Base-by-base conservation (phyloP, 2,113 vertebrate genomes). In the Sylvietta virens region DNA sequence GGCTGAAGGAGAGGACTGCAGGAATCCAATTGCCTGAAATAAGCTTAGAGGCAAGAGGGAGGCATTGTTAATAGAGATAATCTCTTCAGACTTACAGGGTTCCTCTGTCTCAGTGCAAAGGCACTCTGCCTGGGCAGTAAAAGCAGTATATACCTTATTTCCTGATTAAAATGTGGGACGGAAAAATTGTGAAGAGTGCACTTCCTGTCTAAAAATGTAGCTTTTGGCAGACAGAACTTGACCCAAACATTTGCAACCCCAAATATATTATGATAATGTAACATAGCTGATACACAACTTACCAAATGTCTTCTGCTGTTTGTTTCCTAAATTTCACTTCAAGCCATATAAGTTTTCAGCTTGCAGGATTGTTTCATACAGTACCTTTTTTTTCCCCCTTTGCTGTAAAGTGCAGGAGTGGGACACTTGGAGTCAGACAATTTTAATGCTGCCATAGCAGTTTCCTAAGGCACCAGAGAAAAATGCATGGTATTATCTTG, bases 401-500 rank as follows among this genome's bases (percentile, higher is more conserved):
- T 69, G 22, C 64, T 88, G 20, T 86, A 16, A 86, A 92, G 37
- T 44, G 53, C 67, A 70, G 33, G 31, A 78, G 40, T 42, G 48
- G 53, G 76, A 78, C 37, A 24, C 40, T 60, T 88, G 16, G 56
- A 74, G 40, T 93, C 85, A 91, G 77, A 64, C 53, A 48, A 47
- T 87, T 77, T 91, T 94, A 67, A 37, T 96, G 95, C 92, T 95
- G 80, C 72, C 0, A 0, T 73, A 88, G 93, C 94, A 96, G 64
- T 95, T 97, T 92, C 64, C 42, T 65, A 64, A 90, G 88, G 93
- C 83, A 93, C 66, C 86, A 90, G 86, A 96, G 83, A 81, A 96
- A 94, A 96, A 96, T 86, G 61, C 81, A 37, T 80, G 4, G 2
- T 82, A 71, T 81, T 95, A 81, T 64, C 86, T 91, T 94, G 85